Conservation (phyloP, 1,140 invertebrate genomes). For the Plodia interpunctella region DNA sequence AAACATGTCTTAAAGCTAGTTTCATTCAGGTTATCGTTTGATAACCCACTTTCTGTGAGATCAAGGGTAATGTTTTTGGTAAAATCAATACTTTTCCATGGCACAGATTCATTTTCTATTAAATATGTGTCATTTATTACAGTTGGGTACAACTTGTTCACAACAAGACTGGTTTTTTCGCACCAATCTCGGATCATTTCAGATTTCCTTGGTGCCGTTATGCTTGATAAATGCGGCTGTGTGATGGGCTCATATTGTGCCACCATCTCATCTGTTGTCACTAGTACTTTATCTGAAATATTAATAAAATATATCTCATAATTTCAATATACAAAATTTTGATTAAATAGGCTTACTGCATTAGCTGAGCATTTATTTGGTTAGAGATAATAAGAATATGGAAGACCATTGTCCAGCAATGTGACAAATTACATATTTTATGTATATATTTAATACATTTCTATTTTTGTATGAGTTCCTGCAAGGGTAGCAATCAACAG, state of each 20-base stretch:
- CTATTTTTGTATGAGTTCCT: no score
- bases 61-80: slow-evolving; percentile 33
- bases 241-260: slow-evolving; percentile 77
- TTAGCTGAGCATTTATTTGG: no score
- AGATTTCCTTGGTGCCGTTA: slow-evolving; percentile 45
- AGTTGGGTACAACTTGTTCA: slow-evolving; percentile 67
- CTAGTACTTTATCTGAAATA: slow-evolving; percentile 79
- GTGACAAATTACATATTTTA: no score
- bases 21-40: slow-evolving; percentile 23
- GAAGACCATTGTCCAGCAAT: no score
- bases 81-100: slow-evolving; percentile 31
- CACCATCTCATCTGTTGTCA: slow-evolving; percentile 78
- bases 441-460: no score
- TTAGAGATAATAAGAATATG: no score
- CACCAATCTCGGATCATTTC: slow-evolving; percentile 68
- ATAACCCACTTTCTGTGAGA: slow-evolving; percentile 26
- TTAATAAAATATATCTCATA: no score
- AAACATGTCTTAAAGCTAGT: slow-evolving; percentile 54
- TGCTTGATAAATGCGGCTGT: slow-evolving; percentile 29
- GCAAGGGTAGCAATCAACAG: no score
- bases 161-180: slow-evolving; percentile 53
- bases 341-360: no score
- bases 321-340: no score
- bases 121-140: slow-evolving; percentile 52
- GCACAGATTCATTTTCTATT: slow-evolving; percentile 45